phyloP scores from a whole-genome alignment of 2,797 vertebrate genomes.

The Labroides dimidiatus region DNA sequence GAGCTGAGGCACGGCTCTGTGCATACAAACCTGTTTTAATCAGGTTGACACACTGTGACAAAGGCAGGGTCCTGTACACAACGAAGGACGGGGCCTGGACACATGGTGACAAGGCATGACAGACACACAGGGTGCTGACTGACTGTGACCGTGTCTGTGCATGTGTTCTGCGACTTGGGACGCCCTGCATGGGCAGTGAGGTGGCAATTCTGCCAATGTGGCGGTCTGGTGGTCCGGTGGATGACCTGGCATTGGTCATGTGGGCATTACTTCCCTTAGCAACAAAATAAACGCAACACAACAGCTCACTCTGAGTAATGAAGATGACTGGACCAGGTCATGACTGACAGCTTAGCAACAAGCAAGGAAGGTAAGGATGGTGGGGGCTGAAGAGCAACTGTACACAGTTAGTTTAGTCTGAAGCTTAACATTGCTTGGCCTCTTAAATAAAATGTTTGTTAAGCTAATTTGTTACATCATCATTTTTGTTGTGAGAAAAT shows the following conservation, averaged over 20 bases:
- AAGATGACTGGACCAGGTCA: constrained; percentile 64
- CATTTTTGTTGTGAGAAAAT: no score
- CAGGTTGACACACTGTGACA: constrained; percentile 72
- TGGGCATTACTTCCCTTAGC: constrained; percentile 60
- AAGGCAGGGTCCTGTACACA: constrained; percentile 54
- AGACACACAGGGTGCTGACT: constrained; percentile 63
- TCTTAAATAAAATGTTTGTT: not conserved
- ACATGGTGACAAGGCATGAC: constrained; percentile 64
- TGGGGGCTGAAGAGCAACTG: constrained; percentile 3
- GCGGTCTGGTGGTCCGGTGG: constrained; percentile 64
- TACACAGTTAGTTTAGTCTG: constrained; percentile 19
- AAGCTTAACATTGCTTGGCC: constrained; percentile 3
- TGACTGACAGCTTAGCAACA: constrained; percentile 63
- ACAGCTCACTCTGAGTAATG: constrained; percentile 51
- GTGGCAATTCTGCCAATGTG: constrained; percentile 63
- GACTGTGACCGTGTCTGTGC: constrained; percentile 40
- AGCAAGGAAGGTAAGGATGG: constrained; percentile 43
- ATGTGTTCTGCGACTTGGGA: constrained; percentile 51
- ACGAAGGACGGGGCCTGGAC: constrained; percentile 60
- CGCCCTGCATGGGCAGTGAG: constrained; percentile 51
- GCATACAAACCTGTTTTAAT: constrained; percentile 71
- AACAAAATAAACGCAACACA: constrained; percentile 60
- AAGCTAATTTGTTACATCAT: not conserved
- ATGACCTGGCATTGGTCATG: constrained; percentile 67
- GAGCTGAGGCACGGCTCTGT: constrained; percentile 65